phyloP scores from a whole-genome alignment of 1,140 invertebrate species.

The Drosophila sulfurigaster region DNA sequence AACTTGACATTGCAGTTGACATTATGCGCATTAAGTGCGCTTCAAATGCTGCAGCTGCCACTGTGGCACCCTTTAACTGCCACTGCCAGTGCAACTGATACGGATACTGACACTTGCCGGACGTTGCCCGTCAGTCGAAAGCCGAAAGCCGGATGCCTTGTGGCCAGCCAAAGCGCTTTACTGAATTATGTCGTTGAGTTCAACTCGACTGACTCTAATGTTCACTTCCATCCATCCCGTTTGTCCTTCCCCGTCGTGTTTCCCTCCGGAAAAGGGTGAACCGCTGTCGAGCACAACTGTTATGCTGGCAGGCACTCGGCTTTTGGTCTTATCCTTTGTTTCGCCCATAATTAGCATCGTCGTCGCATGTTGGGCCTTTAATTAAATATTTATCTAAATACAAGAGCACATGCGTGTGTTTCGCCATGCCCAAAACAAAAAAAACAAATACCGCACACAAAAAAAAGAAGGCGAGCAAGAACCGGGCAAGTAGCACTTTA shows the following conservation, averaged over 20 bases:
- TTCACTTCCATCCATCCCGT: slow-evolving; percentile 9
- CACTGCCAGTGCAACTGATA: slow-evolving; percentile 18
- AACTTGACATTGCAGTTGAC: slow-evolving; percentile 53
- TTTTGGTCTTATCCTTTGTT: slow-evolving; percentile 10
- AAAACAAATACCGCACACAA: background rate
- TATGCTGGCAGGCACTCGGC: slow-evolving; percentile 9
- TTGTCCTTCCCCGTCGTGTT: background rate
- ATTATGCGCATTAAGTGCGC: slow-evolving; percentile 75
- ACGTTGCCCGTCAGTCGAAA: slow-evolving; percentile 26
- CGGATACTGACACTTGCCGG: slow-evolving; percentile 45
- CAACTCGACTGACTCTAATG: slow-evolving; percentile 51
- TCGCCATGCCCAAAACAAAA: background rate
- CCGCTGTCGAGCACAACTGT: slow-evolving; percentile 17
- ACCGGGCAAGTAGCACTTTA: slow-evolving; percentile 53
- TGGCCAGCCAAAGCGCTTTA: slow-evolving; percentile 59
- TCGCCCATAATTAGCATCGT: slow-evolving; percentile 46
- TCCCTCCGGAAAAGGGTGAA: background rate
- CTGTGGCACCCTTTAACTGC: background rate
- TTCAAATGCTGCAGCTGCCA: slow-evolving; percentile 54
- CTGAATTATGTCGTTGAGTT: slow-evolving; percentile 67
- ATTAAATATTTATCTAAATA: slow-evolving; percentile 62
- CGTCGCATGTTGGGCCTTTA: slow-evolving; percentile 48
- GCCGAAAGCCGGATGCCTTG: slow-evolving; percentile 40
- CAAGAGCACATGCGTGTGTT: slow-evolving; percentile 22
- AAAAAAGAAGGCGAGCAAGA: background rate